A percentile compares a stretch with the other conserved stretches of the same genome.
Evolutionary conservation across 1,140 invertebrate species (phyloP).

Genomic region (Conopomorpha cramerella): DNA sequence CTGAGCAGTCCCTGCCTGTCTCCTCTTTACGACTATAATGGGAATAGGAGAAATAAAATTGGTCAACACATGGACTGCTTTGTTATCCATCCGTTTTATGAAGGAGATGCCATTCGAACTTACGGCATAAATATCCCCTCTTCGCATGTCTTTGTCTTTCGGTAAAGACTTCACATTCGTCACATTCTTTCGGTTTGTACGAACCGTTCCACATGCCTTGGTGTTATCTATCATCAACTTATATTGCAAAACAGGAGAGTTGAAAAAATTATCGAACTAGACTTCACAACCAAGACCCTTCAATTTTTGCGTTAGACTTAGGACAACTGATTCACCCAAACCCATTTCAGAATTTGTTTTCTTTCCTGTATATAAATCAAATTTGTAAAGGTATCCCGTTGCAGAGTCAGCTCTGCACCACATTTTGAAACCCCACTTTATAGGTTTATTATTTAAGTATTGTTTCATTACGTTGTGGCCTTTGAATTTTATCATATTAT

Average conservation of each 20-base stretch:
- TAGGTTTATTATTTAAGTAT: slow-evolving; percentile 19
- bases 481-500: no score
- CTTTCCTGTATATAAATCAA: slow-evolving; percentile 21
- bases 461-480: slow-evolving; percentile 15
- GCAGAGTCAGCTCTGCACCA: slow-evolving; percentile 14
- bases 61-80: slow-evolving; percentile 18
- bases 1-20: slow-evolving; percentile 17
- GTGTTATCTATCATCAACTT: slow-evolving; percentile 14
- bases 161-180: slow-evolving; percentile 11
- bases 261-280: slow-evolving; percentile 31
- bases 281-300: slow-evolving; percentile 18
- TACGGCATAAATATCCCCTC: slow-evolving; percentile 7
- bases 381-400: slow-evolving; percentile 19
- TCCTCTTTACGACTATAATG: slow-evolving; percentile 17
- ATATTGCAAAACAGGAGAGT: slow-evolving; percentile 18
- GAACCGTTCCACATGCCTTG: slow-evolving; percentile 11
- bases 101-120: slow-evolving; percentile 11
- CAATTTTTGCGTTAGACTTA: slow-evolving; percentile 16
- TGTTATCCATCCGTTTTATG: slow-evolving; percentile 19
- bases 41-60: slow-evolving; percentile 18
- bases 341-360: slow-evolving; percentile 11
- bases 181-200: slow-evolving; percentile 14
- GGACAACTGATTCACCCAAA: slow-evolving; percentile 24
- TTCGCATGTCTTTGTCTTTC: slow-evolving; percentile 18
- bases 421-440: slow-evolving; percentile 19